Base-by-base conservation (phyloP, 2,888 invertebrate species). In the Automeris io region DNA sequence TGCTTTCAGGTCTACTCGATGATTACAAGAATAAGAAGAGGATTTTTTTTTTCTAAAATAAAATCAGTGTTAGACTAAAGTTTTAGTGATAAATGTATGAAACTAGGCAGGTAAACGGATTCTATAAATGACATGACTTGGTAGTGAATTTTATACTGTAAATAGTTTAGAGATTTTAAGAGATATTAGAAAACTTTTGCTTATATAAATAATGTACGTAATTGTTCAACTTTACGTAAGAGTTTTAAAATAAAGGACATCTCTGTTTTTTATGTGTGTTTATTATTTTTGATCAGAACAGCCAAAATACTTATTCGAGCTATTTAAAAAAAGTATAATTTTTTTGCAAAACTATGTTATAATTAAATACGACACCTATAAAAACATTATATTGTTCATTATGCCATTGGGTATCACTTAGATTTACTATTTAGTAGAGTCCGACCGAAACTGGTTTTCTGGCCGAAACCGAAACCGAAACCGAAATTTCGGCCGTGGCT, bases 131-230 rank as follows among this genome's bases (percentile, higher is more conserved):
- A 67, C 50, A 70, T 70, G 70, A 63, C 58, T 70, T 61, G 42
- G 79, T 82, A 82, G 81, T 74, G 70, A 70, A 69, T 83, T 83
- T 83, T 83, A 73, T 82, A 85, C 80, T 83, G 83, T 85, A 83
- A 65, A 82, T 78, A 82, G 46, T 60, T 46, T 72, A 74, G 73
- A 64, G 50, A 50, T 59, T 69, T 59, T 71, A 76, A 68, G 66
- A 64, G 58, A 61, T 57, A 73, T 29, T 78, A 82, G 82, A 73
- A 68, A 76, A 59, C 73, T 74, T 81, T 76, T 70, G 78, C 79
- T 81, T 80, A 63, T 62, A 67, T 68, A 70, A 64, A 72, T 69
- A 66, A 73, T 72, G 74, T 76, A 80, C 69, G 71, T 81, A 78
- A 78, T 63, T 78, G 81, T 82, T 82, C 80, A 56, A 55, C 68